A percentile compares a stretch with the other conserved stretches of the same genome.
Conservation (phyloP, 2,888 invertebrate species). For the Tholera decimalis region DNA sequence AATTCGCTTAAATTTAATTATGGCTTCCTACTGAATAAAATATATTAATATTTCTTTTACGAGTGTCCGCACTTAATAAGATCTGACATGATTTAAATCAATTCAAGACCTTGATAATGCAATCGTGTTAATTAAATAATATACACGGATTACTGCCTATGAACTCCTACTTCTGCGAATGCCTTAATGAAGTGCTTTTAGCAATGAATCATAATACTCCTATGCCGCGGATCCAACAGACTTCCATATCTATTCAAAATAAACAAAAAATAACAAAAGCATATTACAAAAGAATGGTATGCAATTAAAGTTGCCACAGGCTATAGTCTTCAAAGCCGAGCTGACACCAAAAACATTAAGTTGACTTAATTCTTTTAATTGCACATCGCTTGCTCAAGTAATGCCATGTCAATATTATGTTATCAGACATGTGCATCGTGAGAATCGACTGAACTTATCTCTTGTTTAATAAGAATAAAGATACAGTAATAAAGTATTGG, state of each 20-base stretch:
- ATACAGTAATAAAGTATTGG: constrained; percentile 34
- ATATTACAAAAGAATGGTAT: not conserved
- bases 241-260: not conserved
- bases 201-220: too few relatives aligned
- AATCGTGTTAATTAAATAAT: constrained; percentile 1
- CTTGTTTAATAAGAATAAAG: constrained; percentile 26
- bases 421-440: constrained; percentile 52
- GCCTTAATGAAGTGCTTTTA: too few relatives aligned
- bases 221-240: not conserved
- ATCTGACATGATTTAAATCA: constrained; percentile 2
- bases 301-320: not conserved
- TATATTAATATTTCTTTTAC: constrained; percentile 12
- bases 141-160: not conserved
- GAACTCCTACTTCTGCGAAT: not conserved
- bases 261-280: not conserved
- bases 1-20: constrained; percentile 19
- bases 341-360: constrained; percentile 1
- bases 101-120: constrained; percentile 11
- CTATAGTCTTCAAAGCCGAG: not conserved
- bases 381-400: constrained; percentile 18
- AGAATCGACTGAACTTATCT: constrained; percentile 50
- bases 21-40: constrained; percentile 8
- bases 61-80: not conserved
- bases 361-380: constrained; percentile 23
- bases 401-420: constrained; percentile 30